phyloP scores from a whole-genome alignment of 2,888 invertebrate genomes.

The Pecten maximus region DNA sequence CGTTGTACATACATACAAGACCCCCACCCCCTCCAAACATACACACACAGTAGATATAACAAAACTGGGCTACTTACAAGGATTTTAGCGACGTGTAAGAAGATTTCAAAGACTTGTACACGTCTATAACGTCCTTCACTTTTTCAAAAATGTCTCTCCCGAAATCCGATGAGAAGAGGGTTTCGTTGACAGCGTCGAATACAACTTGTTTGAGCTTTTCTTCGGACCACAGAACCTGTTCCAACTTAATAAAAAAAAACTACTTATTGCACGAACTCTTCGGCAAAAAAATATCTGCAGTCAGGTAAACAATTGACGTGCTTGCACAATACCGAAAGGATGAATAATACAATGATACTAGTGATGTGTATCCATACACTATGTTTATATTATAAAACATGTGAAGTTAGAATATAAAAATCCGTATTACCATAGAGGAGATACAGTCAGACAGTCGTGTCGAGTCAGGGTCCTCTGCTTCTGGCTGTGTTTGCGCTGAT shows the following conservation, averaged over 20 bases:
- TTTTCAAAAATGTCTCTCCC: background rate
- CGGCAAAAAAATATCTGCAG: no score
- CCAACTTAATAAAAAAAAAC: background rate
- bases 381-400: no score
- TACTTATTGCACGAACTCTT: no score
- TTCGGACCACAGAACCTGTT: background rate
- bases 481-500: background rate
- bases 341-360: no score
- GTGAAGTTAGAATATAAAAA: background rate
- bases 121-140: background rate
- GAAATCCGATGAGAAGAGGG: background rate
- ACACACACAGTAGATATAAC: no score
- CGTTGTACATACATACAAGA: no score
- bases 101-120: background rate
- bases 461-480: background rate
- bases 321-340: no score
- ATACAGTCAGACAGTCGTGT: slow-evolving; percentile 40
- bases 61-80: background rate
- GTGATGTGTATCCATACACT: no score
- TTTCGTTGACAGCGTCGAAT: background rate
- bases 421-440: slow-evolving; percentile 19
- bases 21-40: no score
- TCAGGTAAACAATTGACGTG: no score
- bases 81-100: background rate
- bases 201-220: background rate